Conservation (phyloP, 2,797 vertebrate species). For the Bryconaethiops microstoma region DNA sequence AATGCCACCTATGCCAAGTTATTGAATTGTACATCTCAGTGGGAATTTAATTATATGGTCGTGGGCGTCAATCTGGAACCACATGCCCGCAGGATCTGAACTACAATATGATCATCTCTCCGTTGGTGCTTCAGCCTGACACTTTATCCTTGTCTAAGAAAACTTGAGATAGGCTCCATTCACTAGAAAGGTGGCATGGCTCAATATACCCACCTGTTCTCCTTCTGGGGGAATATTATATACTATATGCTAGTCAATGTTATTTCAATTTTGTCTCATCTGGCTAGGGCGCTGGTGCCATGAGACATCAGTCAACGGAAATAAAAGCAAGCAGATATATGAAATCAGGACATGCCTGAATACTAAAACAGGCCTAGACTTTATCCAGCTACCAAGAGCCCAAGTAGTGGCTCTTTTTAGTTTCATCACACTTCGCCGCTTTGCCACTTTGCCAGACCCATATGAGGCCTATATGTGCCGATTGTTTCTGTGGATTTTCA, state of each 20-base stretch:
- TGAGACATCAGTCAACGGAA: background rate
- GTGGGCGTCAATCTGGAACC: conserved; percentile 39
- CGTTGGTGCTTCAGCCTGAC: conserved; percentile 36
- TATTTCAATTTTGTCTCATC: background rate
- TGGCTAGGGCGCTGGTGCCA: background rate
- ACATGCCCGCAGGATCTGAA: conserved; percentile 41
- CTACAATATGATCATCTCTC: conserved; percentile 45
- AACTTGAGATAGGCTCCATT: background rate
- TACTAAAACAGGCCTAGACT: background rate
- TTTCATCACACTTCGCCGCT: background rate
- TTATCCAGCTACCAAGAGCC: background rate
- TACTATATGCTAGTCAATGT: conserved; percentile 2
- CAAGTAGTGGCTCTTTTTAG: background rate
- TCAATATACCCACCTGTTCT: conserved; percentile 23
- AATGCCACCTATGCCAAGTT: conserved; percentile 39
- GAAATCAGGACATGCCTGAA: background rate
- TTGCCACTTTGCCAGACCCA: background rate
- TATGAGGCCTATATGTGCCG: background rate
- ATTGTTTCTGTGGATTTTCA: background rate
- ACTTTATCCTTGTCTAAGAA: conserved; percentile 29
- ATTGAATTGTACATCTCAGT: conserved; percentile 44
- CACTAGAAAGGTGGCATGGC: conserved; percentile 1
- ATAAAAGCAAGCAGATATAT: background rate
- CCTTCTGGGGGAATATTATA: conserved; percentile 6
- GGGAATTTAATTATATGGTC: conserved; percentile 49